Conservation (phyloP, 2,113 vertebrate species). For the Semicossyphus pulcher region DNA sequence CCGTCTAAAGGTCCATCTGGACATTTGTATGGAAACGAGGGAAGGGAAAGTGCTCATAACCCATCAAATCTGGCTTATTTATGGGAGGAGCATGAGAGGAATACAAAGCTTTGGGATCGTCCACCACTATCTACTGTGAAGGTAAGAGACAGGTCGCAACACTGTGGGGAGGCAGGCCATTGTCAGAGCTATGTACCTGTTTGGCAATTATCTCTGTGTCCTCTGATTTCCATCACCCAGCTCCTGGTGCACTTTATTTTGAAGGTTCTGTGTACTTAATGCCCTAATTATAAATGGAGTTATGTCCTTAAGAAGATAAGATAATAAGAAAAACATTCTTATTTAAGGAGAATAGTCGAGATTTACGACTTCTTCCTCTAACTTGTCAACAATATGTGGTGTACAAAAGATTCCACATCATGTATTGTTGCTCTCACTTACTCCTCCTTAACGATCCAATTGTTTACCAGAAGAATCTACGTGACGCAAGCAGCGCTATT, state of each 20-base stretch:
- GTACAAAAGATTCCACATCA: not conserved
- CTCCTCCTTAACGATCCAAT: conserved; percentile 3
- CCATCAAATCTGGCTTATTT: conserved; percentile 37
- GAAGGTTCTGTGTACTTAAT: no score
- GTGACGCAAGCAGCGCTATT: not conserved
- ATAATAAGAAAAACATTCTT: no score
- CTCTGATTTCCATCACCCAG: conserved; percentile 18
- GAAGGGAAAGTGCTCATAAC: conserved; percentile 38
- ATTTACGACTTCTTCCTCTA: not conserved
- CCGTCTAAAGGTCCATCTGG: conserved; percentile 32
- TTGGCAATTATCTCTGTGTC: conserved; percentile 27
- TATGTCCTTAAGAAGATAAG: no score
- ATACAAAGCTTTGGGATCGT: conserved; percentile 24
- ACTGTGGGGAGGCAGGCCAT: no score
- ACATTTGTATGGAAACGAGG: conserved; percentile 51
- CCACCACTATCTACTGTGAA: not conserved
- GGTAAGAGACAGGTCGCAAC: not conserved
- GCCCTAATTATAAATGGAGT: no score
- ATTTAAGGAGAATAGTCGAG: no score
- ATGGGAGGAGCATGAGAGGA: conserved; percentile 22
- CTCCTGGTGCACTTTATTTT: not conserved
- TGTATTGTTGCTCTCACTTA: conserved; percentile 1
- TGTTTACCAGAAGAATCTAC: conserved; percentile 14
- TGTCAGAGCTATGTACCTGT: no score
- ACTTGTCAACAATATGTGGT: not conserved